Conservation (phyloP, 2,113 vertebrate species). For the Pelmatolapia mariae region DNA sequence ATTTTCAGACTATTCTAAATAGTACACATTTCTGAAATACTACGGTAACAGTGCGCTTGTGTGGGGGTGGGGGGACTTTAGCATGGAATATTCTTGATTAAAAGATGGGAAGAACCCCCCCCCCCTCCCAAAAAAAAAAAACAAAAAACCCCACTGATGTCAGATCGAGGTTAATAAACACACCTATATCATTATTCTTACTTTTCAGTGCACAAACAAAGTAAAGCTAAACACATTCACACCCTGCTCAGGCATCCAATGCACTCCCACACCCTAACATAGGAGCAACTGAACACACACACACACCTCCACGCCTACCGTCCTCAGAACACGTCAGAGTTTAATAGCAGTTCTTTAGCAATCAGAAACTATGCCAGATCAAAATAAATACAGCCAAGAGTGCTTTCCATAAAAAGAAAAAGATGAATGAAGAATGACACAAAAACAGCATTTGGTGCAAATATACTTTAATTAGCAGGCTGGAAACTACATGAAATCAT, state of each 20-base stretch:
- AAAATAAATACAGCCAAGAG: not conserved
- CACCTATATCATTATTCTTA: not conserved
- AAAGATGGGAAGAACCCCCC: not conserved
- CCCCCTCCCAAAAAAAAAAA: not conserved
- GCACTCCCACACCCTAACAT: constrained; percentile 10
- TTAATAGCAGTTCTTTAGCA: not conserved
- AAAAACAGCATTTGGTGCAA: constrained; percentile 14
- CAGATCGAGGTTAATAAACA: not conserved
- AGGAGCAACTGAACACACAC: not conserved
- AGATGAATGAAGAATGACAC: not conserved
- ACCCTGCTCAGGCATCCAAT: constrained; percentile 45
- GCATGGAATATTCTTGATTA: not conserved
- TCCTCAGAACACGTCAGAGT: not conserved
- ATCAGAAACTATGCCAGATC: not conserved
- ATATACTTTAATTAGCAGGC: constrained; percentile 43
- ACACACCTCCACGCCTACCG: not conserved
- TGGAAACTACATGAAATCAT: constrained; percentile 22
- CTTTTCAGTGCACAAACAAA: not conserved
- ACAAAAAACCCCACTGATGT: rapidly evolving
- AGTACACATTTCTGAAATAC: not conserved
- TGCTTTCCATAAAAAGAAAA: not conserved
- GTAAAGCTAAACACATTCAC: constrained; percentile 26
- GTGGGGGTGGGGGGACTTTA: not conserved
- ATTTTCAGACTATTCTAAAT: not conserved
- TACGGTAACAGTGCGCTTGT: not conserved